phyloP scores from a whole-genome alignment of 2,797 vertebrate species.

The Gephyroberyx darwinii region DNA sequence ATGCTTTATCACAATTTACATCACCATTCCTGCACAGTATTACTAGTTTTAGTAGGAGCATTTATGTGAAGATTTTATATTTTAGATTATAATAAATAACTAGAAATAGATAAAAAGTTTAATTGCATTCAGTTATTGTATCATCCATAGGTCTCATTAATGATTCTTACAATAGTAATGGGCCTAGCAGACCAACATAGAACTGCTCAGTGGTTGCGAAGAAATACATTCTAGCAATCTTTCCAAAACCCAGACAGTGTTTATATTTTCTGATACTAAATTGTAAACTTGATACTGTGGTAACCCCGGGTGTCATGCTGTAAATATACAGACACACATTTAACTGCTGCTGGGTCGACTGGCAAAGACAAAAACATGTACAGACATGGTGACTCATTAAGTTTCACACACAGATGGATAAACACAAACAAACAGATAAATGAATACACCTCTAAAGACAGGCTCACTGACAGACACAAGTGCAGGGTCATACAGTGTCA shows the following conservation, averaged over 20 bases:
- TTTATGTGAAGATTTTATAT: no score
- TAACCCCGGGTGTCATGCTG: constrained; percentile 24
- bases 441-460: background rate
- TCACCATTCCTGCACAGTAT: background rate
- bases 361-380: background rate
- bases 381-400: background rate
- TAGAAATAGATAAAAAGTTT: no score
- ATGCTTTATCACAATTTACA: background rate
- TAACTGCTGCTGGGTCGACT: constrained; percentile 24
- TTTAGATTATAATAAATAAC: no score
- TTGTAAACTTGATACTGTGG: constrained; percentile 47
- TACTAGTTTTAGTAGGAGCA: no score
- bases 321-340: constrained; percentile 38
- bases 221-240: constrained; percentile 13
- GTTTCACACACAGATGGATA: constrained; percentile 13
- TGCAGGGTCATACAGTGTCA: constrained; percentile 25
- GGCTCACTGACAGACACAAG: constrained; percentile 21
- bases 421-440: background rate
- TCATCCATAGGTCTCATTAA: background rate
- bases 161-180: constrained; percentile 4
- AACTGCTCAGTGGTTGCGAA: constrained; percentile 31
- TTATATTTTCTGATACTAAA: constrained; percentile 41
- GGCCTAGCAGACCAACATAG: constrained; percentile 19
- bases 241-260: constrained; percentile 27
- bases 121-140: no score